Conservation (phyloP, 2,888 invertebrate genomes). For the Dasysyrphus tricinctus region DNA sequence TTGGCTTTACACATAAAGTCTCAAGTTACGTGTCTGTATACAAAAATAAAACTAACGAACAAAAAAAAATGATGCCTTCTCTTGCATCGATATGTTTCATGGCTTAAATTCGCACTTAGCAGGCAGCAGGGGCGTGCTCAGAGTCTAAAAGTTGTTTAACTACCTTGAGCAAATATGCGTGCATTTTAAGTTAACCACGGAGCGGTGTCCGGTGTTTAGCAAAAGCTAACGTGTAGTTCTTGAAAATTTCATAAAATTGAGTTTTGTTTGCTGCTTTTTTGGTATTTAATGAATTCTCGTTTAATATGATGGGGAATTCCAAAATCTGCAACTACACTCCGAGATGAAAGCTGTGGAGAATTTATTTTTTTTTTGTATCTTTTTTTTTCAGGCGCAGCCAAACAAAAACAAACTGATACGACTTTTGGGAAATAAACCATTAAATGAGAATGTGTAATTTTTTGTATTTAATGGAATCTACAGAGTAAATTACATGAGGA, state of each 20-base stretch:
- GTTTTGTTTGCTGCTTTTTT: constrained; percentile 3
- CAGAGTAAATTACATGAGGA: not conserved
- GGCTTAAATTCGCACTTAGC: not conserved
- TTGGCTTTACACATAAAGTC: not conserved
- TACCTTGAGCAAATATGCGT: constrained; percentile 61
- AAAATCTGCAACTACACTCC: not conserved
- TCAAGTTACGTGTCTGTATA: not conserved
- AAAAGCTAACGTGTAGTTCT: constrained; percentile 1
- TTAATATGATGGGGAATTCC: constrained; percentile 53
- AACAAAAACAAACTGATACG: constrained; percentile 25
- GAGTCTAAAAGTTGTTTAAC: constrained; percentile 41
- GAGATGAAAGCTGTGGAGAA: constrained; percentile 3
- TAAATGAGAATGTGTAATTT: constrained; percentile 9
- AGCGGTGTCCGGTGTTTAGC: not conserved
- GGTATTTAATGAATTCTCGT: constrained; percentile 1
- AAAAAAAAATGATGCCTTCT: not conserved
- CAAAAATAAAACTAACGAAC: not conserved
- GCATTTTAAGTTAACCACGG: constrained; percentile 37
- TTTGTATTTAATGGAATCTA: not conserved
- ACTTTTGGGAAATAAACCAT: constrained; percentile 5
- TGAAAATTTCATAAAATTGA: constrained; percentile 5
- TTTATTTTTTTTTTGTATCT: constrained; percentile 1
- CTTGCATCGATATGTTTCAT: constrained; percentile 28
- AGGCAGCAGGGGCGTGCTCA: constrained; percentile 13
- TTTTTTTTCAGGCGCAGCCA: constrained; percentile 2